phyloP scores from a whole-genome alignment of 2,113 vertebrate species.

The Heliornis fulica region DNA sequence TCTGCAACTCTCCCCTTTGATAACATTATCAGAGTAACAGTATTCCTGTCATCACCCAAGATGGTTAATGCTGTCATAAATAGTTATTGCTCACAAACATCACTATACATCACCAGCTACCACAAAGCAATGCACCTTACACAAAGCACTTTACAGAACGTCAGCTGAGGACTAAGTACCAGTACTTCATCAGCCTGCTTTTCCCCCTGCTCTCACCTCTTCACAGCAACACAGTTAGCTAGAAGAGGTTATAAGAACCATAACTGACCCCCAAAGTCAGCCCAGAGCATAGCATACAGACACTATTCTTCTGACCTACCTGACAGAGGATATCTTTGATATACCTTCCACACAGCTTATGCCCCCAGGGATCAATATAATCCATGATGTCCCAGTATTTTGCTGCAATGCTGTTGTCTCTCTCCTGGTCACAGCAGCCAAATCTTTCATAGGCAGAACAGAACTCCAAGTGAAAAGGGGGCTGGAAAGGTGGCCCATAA shows the following conservation, averaged over 20 bases:
- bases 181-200: not conserved
- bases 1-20: not conserved
- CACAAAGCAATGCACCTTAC: not conserved
- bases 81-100: not conserved
- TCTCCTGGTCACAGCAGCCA: constrained; percentile 83
- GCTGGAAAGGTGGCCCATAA: constrained; percentile 81
- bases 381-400: constrained; percentile 81
- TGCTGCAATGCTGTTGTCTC: constrained; percentile 76
- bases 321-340: constrained; percentile 87
- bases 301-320: constrained; percentile 64
- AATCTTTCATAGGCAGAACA: constrained; percentile 81
- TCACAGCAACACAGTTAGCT: not conserved
- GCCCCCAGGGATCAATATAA: constrained; percentile 57
- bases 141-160: not conserved
- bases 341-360: constrained; percentile 70
- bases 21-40: not conserved
- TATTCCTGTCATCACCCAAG: not conserved
- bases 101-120: not conserved
- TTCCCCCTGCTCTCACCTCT: not conserved
- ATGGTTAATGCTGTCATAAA: not conserved
- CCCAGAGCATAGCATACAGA: not conserved
- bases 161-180: not conserved
- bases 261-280: not conserved
- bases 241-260: not conserved
- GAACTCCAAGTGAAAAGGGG: constrained; percentile 77